Evolutionary conservation across 2,113 vertebrate species (phyloP).

Genomic region (Ictalurus punctatus): DNA sequence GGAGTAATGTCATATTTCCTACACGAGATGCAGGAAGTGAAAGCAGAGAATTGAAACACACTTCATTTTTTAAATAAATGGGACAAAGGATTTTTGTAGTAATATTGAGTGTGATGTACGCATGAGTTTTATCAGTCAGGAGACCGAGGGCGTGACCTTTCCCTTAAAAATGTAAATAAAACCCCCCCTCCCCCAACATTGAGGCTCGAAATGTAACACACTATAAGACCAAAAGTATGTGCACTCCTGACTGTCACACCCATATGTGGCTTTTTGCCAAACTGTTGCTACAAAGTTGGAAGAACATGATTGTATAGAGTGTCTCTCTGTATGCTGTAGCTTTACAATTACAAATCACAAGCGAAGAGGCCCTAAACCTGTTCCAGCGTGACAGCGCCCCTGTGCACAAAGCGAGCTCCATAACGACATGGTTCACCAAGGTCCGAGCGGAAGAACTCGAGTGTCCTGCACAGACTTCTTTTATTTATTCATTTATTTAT

Average conservation of each 20-base stretch:
- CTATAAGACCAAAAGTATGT: neutral
- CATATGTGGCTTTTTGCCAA: neutral
- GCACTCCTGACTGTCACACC: neutral
- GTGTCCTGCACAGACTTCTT: neutral
- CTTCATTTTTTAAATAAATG: neutral
- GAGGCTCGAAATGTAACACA: neutral
- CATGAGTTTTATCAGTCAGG: neutral
- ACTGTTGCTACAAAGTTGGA: neutral
- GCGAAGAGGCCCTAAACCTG: neutral
- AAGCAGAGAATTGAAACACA: neutral
- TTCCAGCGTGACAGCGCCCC: neutral
- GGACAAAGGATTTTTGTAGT: neutral
- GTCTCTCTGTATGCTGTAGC: neutral
- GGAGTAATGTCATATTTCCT: neutral
- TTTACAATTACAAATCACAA: neutral
- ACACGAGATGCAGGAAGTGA: neutral
- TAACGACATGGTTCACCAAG: neutral
- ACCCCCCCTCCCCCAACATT: no score
- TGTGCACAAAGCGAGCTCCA: neutral
- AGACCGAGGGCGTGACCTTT: no score
- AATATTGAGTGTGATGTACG: neutral
- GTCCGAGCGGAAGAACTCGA: neutral
- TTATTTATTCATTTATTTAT: no score
- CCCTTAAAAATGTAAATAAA: no score
- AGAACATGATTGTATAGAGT: neutral